A percentile compares a stretch with the other conserved stretches of the same genome.
Evolutionary conservation across 2,113 vertebrate species (phyloP).

Genomic region (Galemys pyrenaicus): DNA sequence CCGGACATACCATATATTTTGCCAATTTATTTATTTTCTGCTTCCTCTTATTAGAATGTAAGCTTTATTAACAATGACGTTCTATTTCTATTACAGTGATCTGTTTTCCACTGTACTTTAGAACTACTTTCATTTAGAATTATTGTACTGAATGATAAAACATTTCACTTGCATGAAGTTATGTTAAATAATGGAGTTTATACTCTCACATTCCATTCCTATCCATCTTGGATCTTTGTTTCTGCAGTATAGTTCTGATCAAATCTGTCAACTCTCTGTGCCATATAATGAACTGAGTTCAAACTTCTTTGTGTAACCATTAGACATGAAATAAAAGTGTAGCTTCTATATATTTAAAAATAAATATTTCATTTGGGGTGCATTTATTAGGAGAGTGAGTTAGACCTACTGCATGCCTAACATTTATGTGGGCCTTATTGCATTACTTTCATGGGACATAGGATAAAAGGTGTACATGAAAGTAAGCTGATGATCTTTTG

Average conservation of each 20-base stretch:
- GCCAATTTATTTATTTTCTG: not conserved
- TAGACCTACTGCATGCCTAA: not conserved
- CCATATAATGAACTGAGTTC: not conserved
- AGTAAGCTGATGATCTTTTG: constrained; percentile 25
- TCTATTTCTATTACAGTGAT: not conserved
- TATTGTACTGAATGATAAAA: not conserved
- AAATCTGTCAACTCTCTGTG: not conserved
- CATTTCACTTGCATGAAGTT: not conserved
- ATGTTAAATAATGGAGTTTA: not conserved
- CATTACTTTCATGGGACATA: not conserved
- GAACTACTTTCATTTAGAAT: constrained; percentile 28
- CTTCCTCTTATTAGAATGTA: not conserved
- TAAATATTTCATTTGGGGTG: not conserved
- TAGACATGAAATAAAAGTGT: not conserved
- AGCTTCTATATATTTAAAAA: constrained; percentile 33
- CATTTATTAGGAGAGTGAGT: not conserved
- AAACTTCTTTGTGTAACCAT: constrained; percentile 6
- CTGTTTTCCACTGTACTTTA: not conserved
- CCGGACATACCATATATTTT: not conserved
- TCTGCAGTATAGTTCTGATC: not conserved
- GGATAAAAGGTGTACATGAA: not conserved
- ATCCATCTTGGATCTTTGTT: not conserved
- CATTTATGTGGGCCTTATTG: not conserved
- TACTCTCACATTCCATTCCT: not conserved
- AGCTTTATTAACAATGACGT: not conserved